A percentile compares a stretch with the other conserved stretches of the same genome.
Evolutionary conservation across 2,888 invertebrate genomes (phyloP).

Genomic region (Bhutanitis thaidina): DNA sequence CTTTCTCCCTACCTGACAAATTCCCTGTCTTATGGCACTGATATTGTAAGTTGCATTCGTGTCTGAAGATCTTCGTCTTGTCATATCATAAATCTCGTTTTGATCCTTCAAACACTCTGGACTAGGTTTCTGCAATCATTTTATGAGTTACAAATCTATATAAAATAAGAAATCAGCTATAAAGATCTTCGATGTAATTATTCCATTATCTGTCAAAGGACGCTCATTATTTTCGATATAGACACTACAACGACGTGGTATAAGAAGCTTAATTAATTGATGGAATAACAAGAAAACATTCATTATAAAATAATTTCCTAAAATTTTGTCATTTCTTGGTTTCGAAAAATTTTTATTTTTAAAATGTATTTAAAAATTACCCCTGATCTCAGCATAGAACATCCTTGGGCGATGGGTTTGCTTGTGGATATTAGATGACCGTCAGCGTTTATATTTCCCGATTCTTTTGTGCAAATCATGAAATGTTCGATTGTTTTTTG

Average conservation of each 20-base stretch:
- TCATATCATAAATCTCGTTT: not conserved
- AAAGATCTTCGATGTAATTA: no score
- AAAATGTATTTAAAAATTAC: no score
- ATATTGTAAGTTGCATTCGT: not conserved
- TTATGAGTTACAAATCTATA: no score
- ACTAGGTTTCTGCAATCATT: not conserved
- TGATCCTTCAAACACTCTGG: not conserved
- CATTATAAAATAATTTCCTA: no score
- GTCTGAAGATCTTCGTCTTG: not conserved
- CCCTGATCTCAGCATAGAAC: slow-evolving; percentile 1
- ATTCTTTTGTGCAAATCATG: slow-evolving; percentile 40
- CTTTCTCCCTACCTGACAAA: slow-evolving; percentile 28
- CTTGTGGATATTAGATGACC: slow-evolving; percentile 12
- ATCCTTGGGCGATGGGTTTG: slow-evolving; percentile 22
- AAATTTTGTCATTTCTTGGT: no score
- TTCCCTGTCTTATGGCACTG: slow-evolving; percentile 22
- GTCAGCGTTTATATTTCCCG: slow-evolving; percentile 30
- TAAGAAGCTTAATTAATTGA: no score
- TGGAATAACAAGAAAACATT: no score
- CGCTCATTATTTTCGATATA: no score
- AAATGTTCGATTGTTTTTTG: slow-evolving; percentile 32
- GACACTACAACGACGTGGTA: no score
- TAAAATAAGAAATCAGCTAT: no score
- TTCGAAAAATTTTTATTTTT: no score
- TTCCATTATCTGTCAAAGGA: no score